A percentile compares a stretch with the other conserved stretches of the same genome.
Conservation (phyloP, 2,113 vertebrate species). For the Vanacampus margaritifer region DNA sequence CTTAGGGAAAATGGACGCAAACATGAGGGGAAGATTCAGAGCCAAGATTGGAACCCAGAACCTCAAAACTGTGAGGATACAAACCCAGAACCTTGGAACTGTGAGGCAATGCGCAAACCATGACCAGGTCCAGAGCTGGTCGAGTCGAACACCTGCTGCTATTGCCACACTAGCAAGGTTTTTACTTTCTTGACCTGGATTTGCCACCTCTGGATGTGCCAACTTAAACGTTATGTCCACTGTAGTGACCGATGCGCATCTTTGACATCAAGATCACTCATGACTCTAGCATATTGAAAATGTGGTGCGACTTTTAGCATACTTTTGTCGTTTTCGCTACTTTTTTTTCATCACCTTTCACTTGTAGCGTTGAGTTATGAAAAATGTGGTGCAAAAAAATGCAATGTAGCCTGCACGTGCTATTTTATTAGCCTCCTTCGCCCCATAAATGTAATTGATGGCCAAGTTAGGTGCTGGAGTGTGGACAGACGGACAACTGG, state of each 20-base stretch:
- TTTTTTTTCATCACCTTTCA: conserved; percentile 9
- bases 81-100: background rate
- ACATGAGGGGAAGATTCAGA: background rate
- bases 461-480: conserved; percentile 42
- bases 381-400: conserved; percentile 17
- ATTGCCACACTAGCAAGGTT: too few species aligned
- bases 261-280: background rate
- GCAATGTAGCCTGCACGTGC: conserved; percentile 31
- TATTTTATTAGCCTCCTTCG: conserved; percentile 27
- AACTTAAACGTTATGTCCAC: background rate
- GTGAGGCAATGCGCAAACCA: too few species aligned
- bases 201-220: background rate
- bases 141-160: too few species aligned
- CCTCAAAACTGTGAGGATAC: background rate
- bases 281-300: background rate
- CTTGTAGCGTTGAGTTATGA: background rate
- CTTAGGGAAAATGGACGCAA: too few species aligned
- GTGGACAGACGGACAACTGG: conserved; percentile 67
- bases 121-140: too few species aligned
- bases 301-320: background rate
- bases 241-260: background rate
- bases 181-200: too few species aligned
- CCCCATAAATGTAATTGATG: conserved; percentile 63
- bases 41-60: background rate
- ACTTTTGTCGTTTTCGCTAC: background rate